Evolutionary conservation across 2,888 invertebrate genomes (phyloP).

Genomic region (Holacanthella duospinosa): DNA sequence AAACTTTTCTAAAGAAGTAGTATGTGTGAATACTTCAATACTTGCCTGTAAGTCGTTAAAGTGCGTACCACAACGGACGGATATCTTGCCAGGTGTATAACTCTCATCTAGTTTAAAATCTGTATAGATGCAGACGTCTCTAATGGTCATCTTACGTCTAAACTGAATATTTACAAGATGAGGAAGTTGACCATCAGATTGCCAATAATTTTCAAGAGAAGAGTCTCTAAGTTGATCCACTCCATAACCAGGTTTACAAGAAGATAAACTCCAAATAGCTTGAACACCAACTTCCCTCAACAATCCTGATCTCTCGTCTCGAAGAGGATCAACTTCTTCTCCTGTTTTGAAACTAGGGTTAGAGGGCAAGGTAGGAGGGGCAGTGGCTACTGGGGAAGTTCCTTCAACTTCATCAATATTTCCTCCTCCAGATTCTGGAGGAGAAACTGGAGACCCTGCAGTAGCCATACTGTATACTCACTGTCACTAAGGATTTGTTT

Average conservation of each 20-base stretch:
- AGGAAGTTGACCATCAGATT: constrained; percentile 96
- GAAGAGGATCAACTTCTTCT: constrained; percentile 48
- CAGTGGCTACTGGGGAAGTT: constrained; percentile 4
- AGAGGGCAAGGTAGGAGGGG: constrained; percentile 15
- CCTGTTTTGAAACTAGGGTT: constrained; percentile 31
- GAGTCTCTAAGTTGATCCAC: constrained; percentile 93
- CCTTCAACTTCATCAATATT: neutral
- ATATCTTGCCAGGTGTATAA: constrained; percentile 92
- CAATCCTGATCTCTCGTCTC: constrained; percentile 51
- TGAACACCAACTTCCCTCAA: constrained; percentile 77
- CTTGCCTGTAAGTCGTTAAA: constrained; percentile 80
- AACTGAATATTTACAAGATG: constrained; percentile 96
- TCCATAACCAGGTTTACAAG: constrained; percentile 97
- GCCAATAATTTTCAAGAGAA: constrained; percentile 97
- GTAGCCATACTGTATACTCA: no score
- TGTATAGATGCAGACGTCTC: constrained; percentile 90
- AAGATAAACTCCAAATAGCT: constrained; percentile 96
- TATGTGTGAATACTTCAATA: no score
- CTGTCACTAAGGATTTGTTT: neutral
- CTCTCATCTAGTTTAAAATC: constrained; percentile 98
- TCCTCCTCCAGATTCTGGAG: constrained; percentile 13
- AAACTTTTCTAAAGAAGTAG: no score
- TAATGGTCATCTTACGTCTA: constrained; percentile 83
- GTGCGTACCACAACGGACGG: constrained; percentile 85
- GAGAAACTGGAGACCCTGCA: neutral